Evolutionary conservation across 2,888 invertebrate species (phyloP), one percentile per base, ranked within the genome.

Genomic region (Cactoblastis cactorum): DNA sequence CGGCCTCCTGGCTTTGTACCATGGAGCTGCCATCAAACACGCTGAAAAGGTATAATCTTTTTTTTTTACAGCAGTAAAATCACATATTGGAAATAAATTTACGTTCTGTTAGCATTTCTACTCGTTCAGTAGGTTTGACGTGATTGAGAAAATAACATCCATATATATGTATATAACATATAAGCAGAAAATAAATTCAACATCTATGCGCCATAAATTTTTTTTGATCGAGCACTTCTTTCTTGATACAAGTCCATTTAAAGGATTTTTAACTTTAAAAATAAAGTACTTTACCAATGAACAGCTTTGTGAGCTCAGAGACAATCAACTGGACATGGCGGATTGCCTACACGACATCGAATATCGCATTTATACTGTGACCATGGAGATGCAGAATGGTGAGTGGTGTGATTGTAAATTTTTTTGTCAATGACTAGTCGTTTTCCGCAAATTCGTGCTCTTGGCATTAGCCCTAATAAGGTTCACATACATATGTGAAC

Each of bases 21-120:
- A 93, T 56, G 91, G 92, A 4, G 90, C 92, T 19, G 94, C 93
- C 1, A 92, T 93, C 61, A 93, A 93, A 63, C 93, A 94, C 59
- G 83, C 92, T 39, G 91, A 91, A 38, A 92, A 86, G 79, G 88
- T 86, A 54, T 2, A 9, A 2, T 37, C 11, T 1, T 17, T 15
- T 15, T 1, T 1, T 1, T 4, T 6, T 28, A 28, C 3, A 9
- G 8, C 8, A 28, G 5, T 28, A 28, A 6, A 9, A 8, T 4
- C 28, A 1, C 5, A 28, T 22, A 3, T 22, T 22, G 22, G 3
- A n/a, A n/a, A n/a, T n/a, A n/a, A n/a, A n/a, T n/a, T n/a, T n/a
- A n/a, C n/a, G n/a, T n/a, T n/a, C n/a, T n/a, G n/a, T n/a, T n/a
- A n/a, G n/a, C n/a, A n/a, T n/a, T n/a, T n/a, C n/a, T n/a, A n/a